Percentiles rank a stretch among this genome's conserved stretches.
These are phyloP conservation scores for Polypedilum vanderplanki DNA, from an alignment of 1,140 invertebrate species.

Conservation along the genomic window DNA sequence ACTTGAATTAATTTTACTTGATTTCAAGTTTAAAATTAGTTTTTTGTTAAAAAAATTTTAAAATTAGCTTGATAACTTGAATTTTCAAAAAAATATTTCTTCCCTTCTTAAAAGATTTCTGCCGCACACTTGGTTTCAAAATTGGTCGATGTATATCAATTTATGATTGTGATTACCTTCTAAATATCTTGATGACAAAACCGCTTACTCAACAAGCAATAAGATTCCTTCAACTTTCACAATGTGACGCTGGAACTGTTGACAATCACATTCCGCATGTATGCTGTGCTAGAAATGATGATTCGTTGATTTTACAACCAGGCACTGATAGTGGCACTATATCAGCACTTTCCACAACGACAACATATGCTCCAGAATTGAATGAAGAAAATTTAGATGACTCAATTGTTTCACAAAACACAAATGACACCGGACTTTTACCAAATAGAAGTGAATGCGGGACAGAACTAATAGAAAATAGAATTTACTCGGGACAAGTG, in stretches of 20 bases:
- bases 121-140: neutral
- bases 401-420: neutral
- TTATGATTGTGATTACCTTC: neutral
- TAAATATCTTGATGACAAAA: neutral
- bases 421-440: neutral
- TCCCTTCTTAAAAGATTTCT: neutral
- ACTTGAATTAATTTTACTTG: no score
- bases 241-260: neutral
- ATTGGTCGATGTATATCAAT: neutral
- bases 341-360: neutral
- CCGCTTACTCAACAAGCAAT: constrained; percentile 10
- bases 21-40: no score
- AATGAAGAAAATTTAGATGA: constrained; percentile 3
- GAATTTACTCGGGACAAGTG: constrained; percentile 38
- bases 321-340: neutral
- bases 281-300: constrained; percentile 8
- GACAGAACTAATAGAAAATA: neutral
- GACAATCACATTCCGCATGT: neutral
- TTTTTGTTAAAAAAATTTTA: no score
- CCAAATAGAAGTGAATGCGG: constrained; percentile 15
- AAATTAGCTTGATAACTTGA: no score
- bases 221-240: constrained; percentile 7
- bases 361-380: neutral
- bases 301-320: neutral
- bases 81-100: no score